Conservation (phyloP, 2,797 vertebrate species). For the Calcarius lapponicus region DNA sequence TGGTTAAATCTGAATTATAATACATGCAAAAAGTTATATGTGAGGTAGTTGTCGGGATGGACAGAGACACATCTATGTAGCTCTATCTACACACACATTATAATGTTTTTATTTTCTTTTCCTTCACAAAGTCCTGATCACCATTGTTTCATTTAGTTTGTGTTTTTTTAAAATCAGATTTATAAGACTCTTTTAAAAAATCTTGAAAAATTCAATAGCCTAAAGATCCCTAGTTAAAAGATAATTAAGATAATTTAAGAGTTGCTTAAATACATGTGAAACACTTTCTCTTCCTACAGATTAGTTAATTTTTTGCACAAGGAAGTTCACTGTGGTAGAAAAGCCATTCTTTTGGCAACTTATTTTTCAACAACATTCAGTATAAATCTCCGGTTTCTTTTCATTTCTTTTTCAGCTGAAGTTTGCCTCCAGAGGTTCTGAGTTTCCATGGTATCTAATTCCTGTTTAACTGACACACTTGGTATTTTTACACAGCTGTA, state of each 20-base stretch:
- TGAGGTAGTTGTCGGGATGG: not conserved
- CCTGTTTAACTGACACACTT: constrained; percentile 14
- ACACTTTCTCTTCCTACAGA: not conserved
- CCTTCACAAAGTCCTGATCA: not conserved
- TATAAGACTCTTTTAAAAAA: not conserved
- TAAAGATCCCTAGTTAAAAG: not conserved
- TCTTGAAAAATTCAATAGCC: not conserved
- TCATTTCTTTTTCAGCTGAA: not conserved
- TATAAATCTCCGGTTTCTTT: not conserved
- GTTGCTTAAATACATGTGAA: not conserved
- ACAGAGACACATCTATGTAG: not conserved
- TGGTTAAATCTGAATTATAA: not conserved
- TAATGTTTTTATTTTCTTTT: not conserved
- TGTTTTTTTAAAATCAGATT: not conserved
- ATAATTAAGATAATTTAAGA: not conserved
- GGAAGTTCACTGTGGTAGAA: not conserved
- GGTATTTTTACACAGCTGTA: constrained; percentile 41
- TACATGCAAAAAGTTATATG: not conserved
- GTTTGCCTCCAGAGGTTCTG: constrained; percentile 35
- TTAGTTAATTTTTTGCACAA: not conserved
- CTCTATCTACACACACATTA: not conserved
- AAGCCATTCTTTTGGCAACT: not conserved
- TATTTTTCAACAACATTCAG: not conserved
- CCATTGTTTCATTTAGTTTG: not conserved
- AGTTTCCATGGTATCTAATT: constrained; percentile 49